Conservation (phyloP, 2,113 vertebrate genomes). For the Tilapia sparmanii region DNA sequence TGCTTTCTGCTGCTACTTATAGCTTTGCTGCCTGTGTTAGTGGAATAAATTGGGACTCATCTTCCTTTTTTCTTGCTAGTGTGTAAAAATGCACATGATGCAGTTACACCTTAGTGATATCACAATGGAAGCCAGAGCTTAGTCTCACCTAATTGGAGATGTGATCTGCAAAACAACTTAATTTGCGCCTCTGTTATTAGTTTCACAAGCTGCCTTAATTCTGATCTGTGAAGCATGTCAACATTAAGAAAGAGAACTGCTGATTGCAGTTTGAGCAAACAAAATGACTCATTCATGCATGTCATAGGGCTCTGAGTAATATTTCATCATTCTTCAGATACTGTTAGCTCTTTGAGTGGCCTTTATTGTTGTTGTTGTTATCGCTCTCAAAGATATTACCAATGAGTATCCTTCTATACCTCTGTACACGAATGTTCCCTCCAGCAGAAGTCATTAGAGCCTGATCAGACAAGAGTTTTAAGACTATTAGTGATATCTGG, state of each 20-base stretch:
- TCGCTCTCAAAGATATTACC: not conserved
- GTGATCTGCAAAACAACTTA: not conserved
- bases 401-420: not conserved
- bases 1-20: not conserved
- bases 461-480: not conserved
- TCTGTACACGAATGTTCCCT: not conserved
- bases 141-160: not conserved
- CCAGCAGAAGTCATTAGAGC: not conserved
- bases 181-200: not conserved
- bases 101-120: not conserved
- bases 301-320: not conserved
- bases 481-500: not conserved
- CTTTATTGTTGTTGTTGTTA: not conserved
- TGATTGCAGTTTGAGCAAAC: not conserved
- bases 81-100: not conserved
- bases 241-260: not conserved
- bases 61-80: not conserved
- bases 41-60: not conserved
- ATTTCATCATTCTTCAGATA: not conserved
- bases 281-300: not conserved
- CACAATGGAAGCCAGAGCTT: not conserved
- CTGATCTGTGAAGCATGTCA: not conserved
- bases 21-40: not conserved
- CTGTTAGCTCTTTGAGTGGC: not conserved
- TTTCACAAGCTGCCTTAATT: not conserved